Percentiles rank a stretch among this genome's conserved stretches.
phyloP scores from a whole-genome alignment of 2,888 invertebrate species.

The Cancer borealis region DNA sequence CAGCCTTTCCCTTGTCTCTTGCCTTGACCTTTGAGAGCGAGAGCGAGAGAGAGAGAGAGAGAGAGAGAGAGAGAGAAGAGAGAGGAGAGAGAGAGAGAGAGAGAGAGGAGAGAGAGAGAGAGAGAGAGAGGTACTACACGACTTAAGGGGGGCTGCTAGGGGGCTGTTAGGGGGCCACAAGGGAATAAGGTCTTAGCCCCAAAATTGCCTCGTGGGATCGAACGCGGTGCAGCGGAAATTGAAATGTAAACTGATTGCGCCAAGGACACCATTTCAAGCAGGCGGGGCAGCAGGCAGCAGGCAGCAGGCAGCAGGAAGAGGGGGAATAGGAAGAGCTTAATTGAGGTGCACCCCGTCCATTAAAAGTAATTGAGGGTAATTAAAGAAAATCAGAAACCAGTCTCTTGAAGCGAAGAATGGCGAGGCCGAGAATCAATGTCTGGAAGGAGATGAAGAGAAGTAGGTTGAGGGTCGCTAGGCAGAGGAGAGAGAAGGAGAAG shows the following conservation, averaged over 20 bases:
- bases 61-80: constrained; percentile 1
- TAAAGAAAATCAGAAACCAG: constrained; percentile 22
- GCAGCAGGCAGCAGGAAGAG: not conserved
- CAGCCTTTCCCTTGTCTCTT: too few relatives aligned
- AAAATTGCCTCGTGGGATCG: not conserved
- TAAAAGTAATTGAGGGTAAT: constrained; percentile 35
- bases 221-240: not conserved
- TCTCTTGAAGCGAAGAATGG: not conserved
- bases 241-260: not conserved
- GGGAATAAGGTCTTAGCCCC: not conserved
- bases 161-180: not conserved
- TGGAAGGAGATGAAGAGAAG: too few relatives aligned
- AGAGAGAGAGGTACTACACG: not conserved
- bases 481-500: too few relatives aligned
- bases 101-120: not conserved
- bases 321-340: not conserved
- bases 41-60: not conserved
- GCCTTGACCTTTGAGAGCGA: too few relatives aligned
- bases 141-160: too few relatives aligned
- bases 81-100: constrained; percentile 1
- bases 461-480: too few relatives aligned
- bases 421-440: too few relatives aligned
- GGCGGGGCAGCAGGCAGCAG: not conserved
- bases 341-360: constrained; percentile 7
- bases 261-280: not conserved